These are phyloP conservation scores for Pocillopora grandis DNA, from an alignment of 92 coral and sea anemone genomes.

Conservation along the genomic window DNA sequence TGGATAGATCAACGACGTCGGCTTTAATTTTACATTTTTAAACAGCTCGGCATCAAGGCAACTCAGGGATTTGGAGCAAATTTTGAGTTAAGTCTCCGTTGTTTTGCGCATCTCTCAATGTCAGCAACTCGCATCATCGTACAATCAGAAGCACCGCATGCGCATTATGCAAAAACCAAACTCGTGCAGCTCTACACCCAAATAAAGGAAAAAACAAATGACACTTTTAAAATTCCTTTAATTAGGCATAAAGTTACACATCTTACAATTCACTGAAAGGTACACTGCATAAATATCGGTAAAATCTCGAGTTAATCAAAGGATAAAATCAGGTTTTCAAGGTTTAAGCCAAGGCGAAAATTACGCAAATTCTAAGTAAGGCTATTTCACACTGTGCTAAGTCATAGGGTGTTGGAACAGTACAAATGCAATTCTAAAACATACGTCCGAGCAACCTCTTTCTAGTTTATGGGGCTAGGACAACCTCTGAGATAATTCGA, in stretches of 20 bases:
- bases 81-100: too few relatives aligned
- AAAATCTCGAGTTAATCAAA: neutral
- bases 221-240: neutral
- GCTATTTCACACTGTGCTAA: neutral
- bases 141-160: too few relatives aligned
- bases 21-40: too few relatives aligned
- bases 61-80: too few relatives aligned
- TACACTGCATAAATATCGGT: conserved; percentile 4
- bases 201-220: neutral
- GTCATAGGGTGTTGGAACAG: neutral
- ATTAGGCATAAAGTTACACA: neutral
- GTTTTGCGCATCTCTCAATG: too few relatives aligned
- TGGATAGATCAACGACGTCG: too few relatives aligned
- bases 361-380: neutral
- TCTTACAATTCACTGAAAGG: neutral
- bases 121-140: too few relatives aligned
- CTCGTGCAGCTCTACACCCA: too few relatives aligned
- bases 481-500: neutral
- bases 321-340: neutral
- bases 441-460: neutral
- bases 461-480: neutral
- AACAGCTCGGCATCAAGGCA: too few relatives aligned
- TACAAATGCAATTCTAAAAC: neutral
- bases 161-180: too few relatives aligned
- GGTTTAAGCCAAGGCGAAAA: neutral